Conservation (phyloP, 2,113 vertebrate species). For the Pseudopipra pipra region DNA sequence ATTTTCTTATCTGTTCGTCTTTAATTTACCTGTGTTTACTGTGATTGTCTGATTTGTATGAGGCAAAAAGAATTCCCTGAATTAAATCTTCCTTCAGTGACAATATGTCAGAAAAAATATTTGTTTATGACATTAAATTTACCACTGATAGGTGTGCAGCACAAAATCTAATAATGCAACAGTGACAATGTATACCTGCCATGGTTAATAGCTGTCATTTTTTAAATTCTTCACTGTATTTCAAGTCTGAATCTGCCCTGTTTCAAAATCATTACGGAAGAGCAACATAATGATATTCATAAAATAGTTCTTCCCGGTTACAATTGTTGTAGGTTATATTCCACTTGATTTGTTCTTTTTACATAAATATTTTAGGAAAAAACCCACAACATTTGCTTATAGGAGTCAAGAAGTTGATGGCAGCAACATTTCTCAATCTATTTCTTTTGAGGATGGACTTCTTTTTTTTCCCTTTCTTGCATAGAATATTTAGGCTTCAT, state of each 20-base stretch:
- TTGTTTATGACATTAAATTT: not conserved
- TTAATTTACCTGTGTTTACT: not conserved
- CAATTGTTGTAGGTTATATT: not conserved
- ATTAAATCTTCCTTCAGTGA: not conserved
- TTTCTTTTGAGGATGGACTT: accelerated
- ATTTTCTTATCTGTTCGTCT: not conserved
- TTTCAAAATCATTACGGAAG: not conserved
- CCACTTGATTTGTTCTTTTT: not conserved
- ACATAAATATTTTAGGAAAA: not conserved
- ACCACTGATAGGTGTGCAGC: not conserved
- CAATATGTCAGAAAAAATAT: not conserved
- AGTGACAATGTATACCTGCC: not conserved
- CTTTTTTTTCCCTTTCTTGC: not conserved
- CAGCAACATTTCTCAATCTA: not conserved
- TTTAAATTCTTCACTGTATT: not conserved
- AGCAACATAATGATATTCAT: not conserved
- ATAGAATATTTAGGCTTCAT: not conserved
- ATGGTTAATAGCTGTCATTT: not conserved
- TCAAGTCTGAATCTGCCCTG: not conserved
- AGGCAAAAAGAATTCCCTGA: not conserved
- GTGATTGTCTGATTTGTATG: not conserved
- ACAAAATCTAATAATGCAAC: not conserved
- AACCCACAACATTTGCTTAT: not conserved
- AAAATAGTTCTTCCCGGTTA: not conserved
- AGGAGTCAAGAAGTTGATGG: not conserved